Evolutionary conservation across 2,113 vertebrate species (phyloP).

Genomic region (Microcebus griseorufus): DNA sequence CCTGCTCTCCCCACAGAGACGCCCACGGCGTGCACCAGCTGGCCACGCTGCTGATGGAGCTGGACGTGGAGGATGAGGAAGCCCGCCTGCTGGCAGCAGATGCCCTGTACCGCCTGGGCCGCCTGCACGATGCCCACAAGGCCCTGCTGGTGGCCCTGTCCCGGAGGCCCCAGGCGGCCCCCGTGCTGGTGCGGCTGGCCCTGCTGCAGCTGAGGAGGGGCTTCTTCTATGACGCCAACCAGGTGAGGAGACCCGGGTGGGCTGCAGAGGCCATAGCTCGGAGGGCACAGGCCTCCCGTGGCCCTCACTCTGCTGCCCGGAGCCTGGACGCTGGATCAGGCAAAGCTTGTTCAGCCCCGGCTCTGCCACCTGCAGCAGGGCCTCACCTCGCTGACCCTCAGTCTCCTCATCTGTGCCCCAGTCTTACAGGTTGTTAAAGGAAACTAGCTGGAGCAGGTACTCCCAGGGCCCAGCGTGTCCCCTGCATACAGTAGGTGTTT

Average conservation of each 20-base stretch:
- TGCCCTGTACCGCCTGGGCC: slow-evolving; percentile 91
- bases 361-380: neutral
- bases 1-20: slow-evolving; percentile 79
- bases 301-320: neutral
- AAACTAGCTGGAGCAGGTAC: neutral
- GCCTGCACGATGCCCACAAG: slow-evolving; percentile 90
- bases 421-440: accelerated
- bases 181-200: slow-evolving; percentile 90
- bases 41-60: slow-evolving; percentile 90
- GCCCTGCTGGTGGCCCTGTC: slow-evolving; percentile 86
- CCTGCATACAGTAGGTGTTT: accelerated
- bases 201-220: slow-evolving; percentile 93
- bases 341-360: neutral
- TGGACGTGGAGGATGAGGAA: slow-evolving; percentile 86
- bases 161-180: slow-evolving; percentile 83
- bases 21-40: slow-evolving; percentile 91
- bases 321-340: neutral
- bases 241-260: slow-evolving; percentile 83
- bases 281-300: neutral
- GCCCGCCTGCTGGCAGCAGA: slow-evolving; percentile 91
- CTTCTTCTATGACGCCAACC: slow-evolving; percentile 91
- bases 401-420: neutral
- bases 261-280: neutral
- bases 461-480: neutral
- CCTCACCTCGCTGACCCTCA: neutral